Conservation (phyloP, 1,140 invertebrate species). For the Liolophura sinensis region DNA sequence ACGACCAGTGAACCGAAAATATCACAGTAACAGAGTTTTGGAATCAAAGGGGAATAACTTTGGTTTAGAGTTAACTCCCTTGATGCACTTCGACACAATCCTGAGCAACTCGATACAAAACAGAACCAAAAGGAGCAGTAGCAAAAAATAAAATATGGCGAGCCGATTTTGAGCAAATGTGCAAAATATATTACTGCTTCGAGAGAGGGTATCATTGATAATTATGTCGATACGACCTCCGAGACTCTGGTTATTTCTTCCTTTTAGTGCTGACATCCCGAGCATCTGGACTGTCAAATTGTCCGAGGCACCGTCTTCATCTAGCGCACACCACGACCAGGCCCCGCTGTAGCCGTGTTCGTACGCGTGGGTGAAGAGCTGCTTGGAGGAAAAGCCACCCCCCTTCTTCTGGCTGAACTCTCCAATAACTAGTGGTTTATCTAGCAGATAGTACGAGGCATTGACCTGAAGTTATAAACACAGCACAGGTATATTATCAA, state of each 20-base stretch:
- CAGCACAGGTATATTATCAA: no score
- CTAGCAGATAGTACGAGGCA: conserved; percentile 31
- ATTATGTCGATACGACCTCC: conserved; percentile 25
- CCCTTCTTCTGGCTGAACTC: conserved; percentile 49
- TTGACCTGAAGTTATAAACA: conserved; percentile 11
- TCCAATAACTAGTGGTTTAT: conserved; percentile 53
- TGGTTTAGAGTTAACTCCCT: no score
- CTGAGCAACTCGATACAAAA: no score
- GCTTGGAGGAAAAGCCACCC: conserved; percentile 28
- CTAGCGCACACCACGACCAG: conserved; percentile 51
- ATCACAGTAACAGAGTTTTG: no score
- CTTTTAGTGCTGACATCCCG: conserved; percentile 33
- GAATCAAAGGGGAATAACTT: no score
- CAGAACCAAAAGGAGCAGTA: no score
- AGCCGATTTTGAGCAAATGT: no score
- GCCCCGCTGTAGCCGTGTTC: conserved; percentile 51
- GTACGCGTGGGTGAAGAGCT: conserved; percentile 49
- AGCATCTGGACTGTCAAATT: conserved; percentile 27
- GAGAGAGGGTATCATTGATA: neutral
- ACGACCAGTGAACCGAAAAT: no score
- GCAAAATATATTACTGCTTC: no score
- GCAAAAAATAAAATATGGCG: no score
- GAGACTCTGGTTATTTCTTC: conserved; percentile 21
- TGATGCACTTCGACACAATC: no score
- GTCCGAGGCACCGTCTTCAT: conserved; percentile 37